A percentile compares a stretch with the other conserved stretches of the same genome.
phyloP scores from a whole-genome alignment of 2,797 vertebrate genomes.

The Chrosomus eos region DNA sequence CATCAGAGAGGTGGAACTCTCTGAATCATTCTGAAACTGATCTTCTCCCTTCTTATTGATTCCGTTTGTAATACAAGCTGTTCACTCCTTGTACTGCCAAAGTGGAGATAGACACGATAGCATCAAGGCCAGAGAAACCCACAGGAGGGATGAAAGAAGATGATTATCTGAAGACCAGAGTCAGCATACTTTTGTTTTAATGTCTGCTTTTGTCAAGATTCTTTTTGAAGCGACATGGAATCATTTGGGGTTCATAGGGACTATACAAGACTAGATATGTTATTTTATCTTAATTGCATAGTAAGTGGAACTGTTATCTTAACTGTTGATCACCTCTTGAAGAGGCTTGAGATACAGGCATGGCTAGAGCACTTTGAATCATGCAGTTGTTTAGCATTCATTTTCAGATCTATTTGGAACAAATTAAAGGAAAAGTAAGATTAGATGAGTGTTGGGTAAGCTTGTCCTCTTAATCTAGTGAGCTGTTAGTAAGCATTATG shows the following conservation, averaged over 20 bases:
- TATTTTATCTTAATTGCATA: slow-evolving; percentile 40
- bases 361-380: neutral
- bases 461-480: neutral
- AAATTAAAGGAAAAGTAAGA: neutral
- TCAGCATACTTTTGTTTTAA: slow-evolving; percentile 44
- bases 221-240: slow-evolving; percentile 31
- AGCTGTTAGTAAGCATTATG: neutral
- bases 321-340: slow-evolving; percentile 11
- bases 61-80: slow-evolving; percentile 64
- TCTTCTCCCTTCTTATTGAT: slow-evolving; percentile 61
- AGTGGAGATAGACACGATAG: slow-evolving; percentile 62
- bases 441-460: neutral
- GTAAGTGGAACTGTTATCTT: slow-evolving; percentile 44
- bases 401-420: neutral
- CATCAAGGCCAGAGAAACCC: slow-evolving; percentile 50
- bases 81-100: slow-evolving; percentile 62
- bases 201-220: slow-evolving; percentile 29
- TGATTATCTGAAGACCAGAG: slow-evolving; percentile 54
- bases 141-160: slow-evolving; percentile 44
- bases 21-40: slow-evolving; percentile 51
- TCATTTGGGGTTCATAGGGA: slow-evolving; percentile 23
- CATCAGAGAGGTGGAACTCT: slow-evolving; percentile 46
- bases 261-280: slow-evolving; percentile 6
- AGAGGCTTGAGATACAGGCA: neutral
- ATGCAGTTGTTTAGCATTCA: neutral